phyloP scores from a whole-genome alignment of 2,797 vertebrate genomes.

The Apogon talboti region DNA sequence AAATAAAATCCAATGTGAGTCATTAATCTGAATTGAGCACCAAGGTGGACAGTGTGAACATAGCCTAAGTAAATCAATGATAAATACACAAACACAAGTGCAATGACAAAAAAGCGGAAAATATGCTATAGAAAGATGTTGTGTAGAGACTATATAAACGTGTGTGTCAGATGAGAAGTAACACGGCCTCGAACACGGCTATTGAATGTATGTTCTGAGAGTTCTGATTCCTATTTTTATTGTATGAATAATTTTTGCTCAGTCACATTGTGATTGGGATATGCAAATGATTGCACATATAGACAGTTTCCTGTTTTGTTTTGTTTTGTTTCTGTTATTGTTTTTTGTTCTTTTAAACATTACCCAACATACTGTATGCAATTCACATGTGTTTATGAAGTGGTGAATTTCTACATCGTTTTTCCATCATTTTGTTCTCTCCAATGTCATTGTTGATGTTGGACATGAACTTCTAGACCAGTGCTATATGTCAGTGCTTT shows the following conservation, averaged over 20 bases:
- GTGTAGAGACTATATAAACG: conserved; percentile 31
- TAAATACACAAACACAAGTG: conserved; percentile 50
- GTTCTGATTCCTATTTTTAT: conserved; percentile 37
- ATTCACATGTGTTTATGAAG: conserved; percentile 18
- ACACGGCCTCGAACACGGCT: conserved; percentile 50
- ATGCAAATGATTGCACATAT: conserved; percentile 72
- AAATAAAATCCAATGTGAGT: no score
- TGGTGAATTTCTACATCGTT: conserved; percentile 33
- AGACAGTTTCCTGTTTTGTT: conserved; percentile 17
- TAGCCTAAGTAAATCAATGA: conserved; percentile 32
- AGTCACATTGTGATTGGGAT: conserved; percentile 43
- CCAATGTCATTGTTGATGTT: conserved; percentile 20
- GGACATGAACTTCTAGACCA: conserved; percentile 26
- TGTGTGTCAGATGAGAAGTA: conserved; percentile 45
- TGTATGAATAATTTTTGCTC: conserved; percentile 45
- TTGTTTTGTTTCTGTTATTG: conserved; percentile 35
- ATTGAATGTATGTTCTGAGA: conserved; percentile 72
- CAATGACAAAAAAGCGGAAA: conserved; percentile 59
- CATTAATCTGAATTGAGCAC: no score
- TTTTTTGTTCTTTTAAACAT: conserved; percentile 39
- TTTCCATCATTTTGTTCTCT: conserved; percentile 8
- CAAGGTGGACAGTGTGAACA: no score
- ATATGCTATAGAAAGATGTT: conserved; percentile 44
- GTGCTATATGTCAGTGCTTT: conserved; percentile 39
- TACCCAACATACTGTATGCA: conserved; percentile 30